A percentile compares a stretch with the other conserved stretches of the same genome.
These are phyloP conservation scores for Aptenodytes patagonicus DNA, from an alignment of 2,113 vertebrate genomes.

Conservation along the genomic window DNA sequence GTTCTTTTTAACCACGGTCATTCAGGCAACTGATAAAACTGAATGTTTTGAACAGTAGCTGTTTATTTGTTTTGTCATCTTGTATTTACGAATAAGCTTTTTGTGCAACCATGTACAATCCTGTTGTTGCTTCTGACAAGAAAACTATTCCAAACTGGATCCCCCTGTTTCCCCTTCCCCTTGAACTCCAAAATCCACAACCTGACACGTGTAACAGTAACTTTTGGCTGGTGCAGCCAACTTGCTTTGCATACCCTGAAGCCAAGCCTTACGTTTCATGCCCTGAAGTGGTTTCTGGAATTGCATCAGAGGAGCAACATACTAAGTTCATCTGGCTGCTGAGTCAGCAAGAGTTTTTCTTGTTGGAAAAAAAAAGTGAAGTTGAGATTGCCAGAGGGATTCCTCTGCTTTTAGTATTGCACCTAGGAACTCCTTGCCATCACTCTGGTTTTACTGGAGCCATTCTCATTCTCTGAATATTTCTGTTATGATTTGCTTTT, in stretches of 20 bases:
- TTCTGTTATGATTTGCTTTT: not conserved
- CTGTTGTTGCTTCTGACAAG: not conserved
- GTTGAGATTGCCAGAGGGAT: not conserved
- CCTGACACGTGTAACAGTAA: not conserved
- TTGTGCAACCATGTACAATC: not conserved
- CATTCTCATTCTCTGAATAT: not conserved
- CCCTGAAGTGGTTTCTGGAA: not conserved
- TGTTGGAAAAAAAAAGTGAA: not conserved
- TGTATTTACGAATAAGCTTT: not conserved
- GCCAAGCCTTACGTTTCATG: not conserved
- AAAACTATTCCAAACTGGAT: not conserved
- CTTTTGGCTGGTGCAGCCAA: not conserved
- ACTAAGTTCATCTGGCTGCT: not conserved
- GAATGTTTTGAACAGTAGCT: not conserved
- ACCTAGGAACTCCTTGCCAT: not conserved
- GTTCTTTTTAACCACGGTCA: not conserved
- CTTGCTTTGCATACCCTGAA: not conserved
- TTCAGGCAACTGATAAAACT: not conserved
- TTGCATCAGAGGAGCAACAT: not conserved
- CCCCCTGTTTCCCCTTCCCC: not conserved
- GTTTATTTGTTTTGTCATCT: not conserved
- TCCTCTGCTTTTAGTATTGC: not conserved
- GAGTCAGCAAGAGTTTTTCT: not conserved
- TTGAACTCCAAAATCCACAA: not conserved
- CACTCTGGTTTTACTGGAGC: not conserved